phyloP scores from a whole-genome alignment of 2,113 vertebrate species.

The Corythoichthys intestinalis region DNA sequence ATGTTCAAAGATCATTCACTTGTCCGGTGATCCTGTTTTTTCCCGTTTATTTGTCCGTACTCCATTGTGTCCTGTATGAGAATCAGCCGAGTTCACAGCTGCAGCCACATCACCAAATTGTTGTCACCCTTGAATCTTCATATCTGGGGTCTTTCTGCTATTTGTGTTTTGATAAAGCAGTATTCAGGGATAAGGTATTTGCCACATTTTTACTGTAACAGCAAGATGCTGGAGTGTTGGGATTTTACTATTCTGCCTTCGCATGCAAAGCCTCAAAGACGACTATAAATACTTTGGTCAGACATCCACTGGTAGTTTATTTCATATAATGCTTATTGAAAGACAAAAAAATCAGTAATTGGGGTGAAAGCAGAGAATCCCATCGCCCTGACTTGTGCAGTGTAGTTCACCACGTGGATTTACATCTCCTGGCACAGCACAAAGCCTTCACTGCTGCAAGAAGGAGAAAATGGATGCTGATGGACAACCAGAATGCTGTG shows the following conservation, averaged over 20 bases:
- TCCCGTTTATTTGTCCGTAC: conserved; percentile 23
- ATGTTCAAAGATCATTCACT: conserved; percentile 31
- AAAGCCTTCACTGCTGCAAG: conserved; percentile 42
- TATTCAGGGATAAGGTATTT: conserved; percentile 61
- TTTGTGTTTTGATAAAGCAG: conserved; percentile 47
- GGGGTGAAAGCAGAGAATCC: conserved; percentile 1
- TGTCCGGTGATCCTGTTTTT: conserved; percentile 17
- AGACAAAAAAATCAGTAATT: conserved; percentile 11
- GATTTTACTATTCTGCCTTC: conserved; percentile 15
- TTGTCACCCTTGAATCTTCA: conserved; percentile 19
- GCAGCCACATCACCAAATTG: conserved; percentile 24
- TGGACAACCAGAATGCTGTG: conserved; percentile 56
- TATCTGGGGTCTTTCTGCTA: conserved; percentile 35
- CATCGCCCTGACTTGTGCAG: conserved; percentile 22
- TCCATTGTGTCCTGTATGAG: conserved; percentile 25
- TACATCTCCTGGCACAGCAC: conserved; percentile 31
- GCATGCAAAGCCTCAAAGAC: conserved; percentile 24
- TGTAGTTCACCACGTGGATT: conserved; percentile 33
- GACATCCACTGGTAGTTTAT: conserved; percentile 20
- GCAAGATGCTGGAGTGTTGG: conserved; percentile 45
- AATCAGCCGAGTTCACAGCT: conserved; percentile 36
- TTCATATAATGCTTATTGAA: conserved; percentile 15
- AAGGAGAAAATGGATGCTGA: conserved; percentile 51
- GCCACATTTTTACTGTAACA: conserved; percentile 58
- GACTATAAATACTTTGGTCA: conserved; percentile 14